Evolutionary conservation across 2,888 invertebrate genomes (phyloP).

Genomic region (Leucophora obtusa): DNA sequence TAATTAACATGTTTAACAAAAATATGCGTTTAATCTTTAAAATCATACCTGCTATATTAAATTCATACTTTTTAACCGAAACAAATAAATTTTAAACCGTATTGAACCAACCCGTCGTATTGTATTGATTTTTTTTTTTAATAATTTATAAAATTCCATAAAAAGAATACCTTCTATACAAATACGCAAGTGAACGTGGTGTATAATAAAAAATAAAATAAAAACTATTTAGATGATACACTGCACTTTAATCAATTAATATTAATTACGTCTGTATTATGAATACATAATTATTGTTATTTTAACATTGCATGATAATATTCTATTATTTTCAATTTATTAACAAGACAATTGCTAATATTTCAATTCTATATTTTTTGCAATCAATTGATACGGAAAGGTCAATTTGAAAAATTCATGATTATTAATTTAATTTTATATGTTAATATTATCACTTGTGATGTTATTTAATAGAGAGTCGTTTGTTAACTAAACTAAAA

Average conservation of each 20-base stretch:
- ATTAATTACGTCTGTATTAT: neutral
- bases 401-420: neutral
- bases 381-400: neutral
- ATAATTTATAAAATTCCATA: neutral
- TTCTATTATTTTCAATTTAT: neutral
- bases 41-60: neutral
- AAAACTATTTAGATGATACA: neutral
- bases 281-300: neutral
- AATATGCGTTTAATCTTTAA: neutral
- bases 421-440: neutral
- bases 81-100: neutral
- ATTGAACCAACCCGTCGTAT: neutral
- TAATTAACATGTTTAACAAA: conserved; percentile 15
- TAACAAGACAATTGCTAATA: neutral
- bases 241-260: neutral
- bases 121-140: neutral
- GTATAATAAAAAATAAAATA: no score
- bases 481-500: conserved; percentile 5
- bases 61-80: neutral
- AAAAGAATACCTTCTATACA: neutral
- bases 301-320: neutral
- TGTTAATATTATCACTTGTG: conserved; percentile 8
- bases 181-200: neutral
- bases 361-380: neutral
- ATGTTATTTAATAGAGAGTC: conserved; percentile 52